phyloP scores from a whole-genome alignment of 2,888 invertebrate species.

The Hecatera dysodea region DNA sequence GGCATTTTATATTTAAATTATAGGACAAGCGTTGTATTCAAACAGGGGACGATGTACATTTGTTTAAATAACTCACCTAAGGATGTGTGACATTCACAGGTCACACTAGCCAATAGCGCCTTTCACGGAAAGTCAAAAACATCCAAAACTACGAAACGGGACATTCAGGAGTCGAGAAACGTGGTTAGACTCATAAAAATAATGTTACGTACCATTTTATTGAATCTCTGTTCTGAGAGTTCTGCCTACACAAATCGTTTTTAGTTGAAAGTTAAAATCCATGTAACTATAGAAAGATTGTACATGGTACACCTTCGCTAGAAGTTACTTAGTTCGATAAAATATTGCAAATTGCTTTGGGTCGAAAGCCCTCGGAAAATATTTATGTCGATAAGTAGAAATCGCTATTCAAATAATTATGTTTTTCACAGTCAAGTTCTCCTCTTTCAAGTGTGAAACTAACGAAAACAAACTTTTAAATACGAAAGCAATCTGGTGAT shows the following conservation, averaged over 20 bases:
- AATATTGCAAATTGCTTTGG: conserved; percentile 39
- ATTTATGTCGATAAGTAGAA: too few relatives aligned
- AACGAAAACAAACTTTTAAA: too few relatives aligned
- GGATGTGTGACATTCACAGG: background rate
- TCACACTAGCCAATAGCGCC: too few relatives aligned
- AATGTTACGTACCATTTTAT: conserved; percentile 6
- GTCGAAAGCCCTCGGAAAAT: background rate
- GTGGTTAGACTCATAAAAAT: conserved; percentile 16
- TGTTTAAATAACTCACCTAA: background rate
- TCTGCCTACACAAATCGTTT: conserved; percentile 9
- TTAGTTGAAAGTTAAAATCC: conserved; percentile 18
- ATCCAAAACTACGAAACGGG: background rate
- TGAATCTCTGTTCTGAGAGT: background rate
- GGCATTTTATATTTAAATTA: background rate
- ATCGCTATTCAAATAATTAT: too few relatives aligned
- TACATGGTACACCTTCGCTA: background rate
- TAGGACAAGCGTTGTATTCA: background rate
- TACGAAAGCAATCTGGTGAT: too few relatives aligned
- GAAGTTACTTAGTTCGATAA: background rate
- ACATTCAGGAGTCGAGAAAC: background rate
- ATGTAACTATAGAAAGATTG: background rate
- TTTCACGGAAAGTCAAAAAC: background rate
- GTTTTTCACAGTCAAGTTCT: too few relatives aligned
- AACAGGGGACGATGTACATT: background rate
- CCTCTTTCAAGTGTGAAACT: too few relatives aligned